Evolutionary conservation across 92 coral and sea anemone genomes (phyloP).

Genomic region (Paragorgia papillata): DNA sequence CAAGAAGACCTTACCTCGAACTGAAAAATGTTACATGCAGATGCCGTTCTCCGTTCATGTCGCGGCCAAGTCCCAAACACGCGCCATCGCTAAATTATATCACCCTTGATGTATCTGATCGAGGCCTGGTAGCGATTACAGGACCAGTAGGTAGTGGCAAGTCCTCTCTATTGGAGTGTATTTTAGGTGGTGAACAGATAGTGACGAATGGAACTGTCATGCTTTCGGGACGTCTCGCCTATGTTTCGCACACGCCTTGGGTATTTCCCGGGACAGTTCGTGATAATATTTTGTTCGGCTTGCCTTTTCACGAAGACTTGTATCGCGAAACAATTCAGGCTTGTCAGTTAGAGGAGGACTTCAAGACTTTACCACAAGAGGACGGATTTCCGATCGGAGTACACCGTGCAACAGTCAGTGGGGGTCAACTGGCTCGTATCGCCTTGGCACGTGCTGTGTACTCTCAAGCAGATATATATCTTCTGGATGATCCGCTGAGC

Average conservation of each 20-base stretch:
- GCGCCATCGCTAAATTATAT: not conserved
- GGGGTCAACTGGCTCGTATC: not conserved
- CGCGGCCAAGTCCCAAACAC: not conserved
- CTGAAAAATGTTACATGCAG: not conserved
- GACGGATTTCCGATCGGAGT: not conserved
- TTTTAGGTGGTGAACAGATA: not conserved
- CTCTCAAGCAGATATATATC: constrained; percentile 6
- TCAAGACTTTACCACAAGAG: not conserved
- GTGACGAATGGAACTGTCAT: not conserved
- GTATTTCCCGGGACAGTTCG: constrained; percentile 20
- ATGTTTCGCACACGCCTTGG: constrained; percentile 21
- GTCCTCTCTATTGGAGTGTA: constrained; percentile 8
- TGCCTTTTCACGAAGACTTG: not conserved
- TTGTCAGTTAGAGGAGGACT: constrained; percentile 21
- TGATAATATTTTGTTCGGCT: constrained; percentile 20
- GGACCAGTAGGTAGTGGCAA: constrained; percentile 22
- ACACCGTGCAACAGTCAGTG: constrained; percentile 1
- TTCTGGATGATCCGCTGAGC: not conserved
- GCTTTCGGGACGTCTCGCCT: constrained; percentile 11
- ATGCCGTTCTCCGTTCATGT: not conserved
- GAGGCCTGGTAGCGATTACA: not conserved
- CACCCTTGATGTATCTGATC: not conserved
- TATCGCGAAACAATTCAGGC: constrained; percentile 6
- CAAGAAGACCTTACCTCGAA: not conserved
- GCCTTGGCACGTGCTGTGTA: constrained; percentile 14